phyloP scores from a whole-genome alignment of 2,113 vertebrate species.

The Hypanus sabinus region DNA sequence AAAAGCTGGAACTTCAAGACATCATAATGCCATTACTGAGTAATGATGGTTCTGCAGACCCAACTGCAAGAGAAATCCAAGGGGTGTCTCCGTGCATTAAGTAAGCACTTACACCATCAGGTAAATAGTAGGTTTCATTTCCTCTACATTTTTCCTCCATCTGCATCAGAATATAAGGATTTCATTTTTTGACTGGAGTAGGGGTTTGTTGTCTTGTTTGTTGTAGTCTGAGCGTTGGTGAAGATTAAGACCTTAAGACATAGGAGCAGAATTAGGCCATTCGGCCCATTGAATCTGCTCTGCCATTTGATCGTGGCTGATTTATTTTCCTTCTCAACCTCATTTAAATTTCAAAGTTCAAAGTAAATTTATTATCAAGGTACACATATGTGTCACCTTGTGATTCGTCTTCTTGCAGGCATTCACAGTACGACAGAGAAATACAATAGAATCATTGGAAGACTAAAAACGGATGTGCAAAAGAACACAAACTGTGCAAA shows the following conservation, averaged over 20 bases:
- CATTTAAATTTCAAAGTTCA: too few relatives aligned
- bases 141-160: neutral
- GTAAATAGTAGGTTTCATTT: neutral
- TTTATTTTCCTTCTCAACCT: too few relatives aligned
- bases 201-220: neutral
- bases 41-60: neutral
- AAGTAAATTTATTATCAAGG: too few relatives aligned
- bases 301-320: too few relatives aligned
- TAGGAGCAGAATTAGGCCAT: too few relatives aligned
- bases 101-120: neutral
- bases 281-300: too few relatives aligned
- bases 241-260: neutral
- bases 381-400: too few relatives aligned
- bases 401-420: too few relatives aligned
- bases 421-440: too few relatives aligned
- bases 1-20: neutral
- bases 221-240: neutral
- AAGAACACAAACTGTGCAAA: too few relatives aligned
- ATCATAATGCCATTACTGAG: constrained; percentile 16
- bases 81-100: neutral
- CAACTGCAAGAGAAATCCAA: neutral
- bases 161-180: neutral
- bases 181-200: neutral
- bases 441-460: too few relatives aligned
- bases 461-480: too few relatives aligned